These are phyloP conservation scores for Drosophila bocki DNA, from an alignment of 1,140 invertebrate genomes.

Conservation along the genomic window DNA sequence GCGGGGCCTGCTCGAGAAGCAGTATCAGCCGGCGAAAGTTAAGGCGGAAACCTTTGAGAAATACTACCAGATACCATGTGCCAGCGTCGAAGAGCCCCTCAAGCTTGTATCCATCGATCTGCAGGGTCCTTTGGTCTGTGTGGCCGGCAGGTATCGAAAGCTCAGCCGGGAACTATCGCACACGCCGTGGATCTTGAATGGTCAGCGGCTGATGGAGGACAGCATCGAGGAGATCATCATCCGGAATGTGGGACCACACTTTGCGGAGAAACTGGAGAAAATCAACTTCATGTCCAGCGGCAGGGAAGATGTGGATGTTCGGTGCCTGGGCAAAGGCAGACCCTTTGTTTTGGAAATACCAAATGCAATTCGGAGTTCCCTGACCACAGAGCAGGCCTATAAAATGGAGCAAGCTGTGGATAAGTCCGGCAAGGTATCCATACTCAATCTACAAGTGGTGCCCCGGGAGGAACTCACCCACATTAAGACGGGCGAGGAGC, in stretches of 20 bases:
- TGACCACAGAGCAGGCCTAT: conserved; percentile 79
- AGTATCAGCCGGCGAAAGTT: conserved; percentile 84
- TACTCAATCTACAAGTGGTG: conserved; percentile 89
- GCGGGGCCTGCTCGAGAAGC: conserved; percentile 86
- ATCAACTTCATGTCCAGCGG: conserved; percentile 95
- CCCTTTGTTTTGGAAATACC: conserved; percentile 94
- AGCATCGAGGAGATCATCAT: conserved; percentile 97
- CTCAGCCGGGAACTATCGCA: conserved; percentile 94
- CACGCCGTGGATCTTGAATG: conserved; percentile 97
- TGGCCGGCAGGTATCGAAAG: conserved; percentile 94
- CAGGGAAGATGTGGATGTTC: conserved; percentile 96
- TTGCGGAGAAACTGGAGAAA: conserved; percentile 68
- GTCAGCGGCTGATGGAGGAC: conserved; percentile 91
- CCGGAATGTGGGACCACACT: conserved; percentile 86
- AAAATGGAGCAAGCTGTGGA: conserved; percentile 89
- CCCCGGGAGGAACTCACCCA: conserved; percentile 89
- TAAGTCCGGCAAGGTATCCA: conserved; percentile 87
- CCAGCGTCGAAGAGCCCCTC: conserved; percentile 77
- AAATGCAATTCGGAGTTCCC: conserved; percentile 88
- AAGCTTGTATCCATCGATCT: conserved; percentile 85
- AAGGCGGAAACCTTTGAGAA: conserved; percentile 85
- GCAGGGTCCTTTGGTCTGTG: conserved; percentile 86
- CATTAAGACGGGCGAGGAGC: conserved; percentile 94
- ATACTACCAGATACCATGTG: conserved; percentile 85
- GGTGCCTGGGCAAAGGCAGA: conserved; percentile 93